phyloP scores from a whole-genome alignment of 2,113 vertebrate species.

The Cranoglanis bouderius region DNA sequence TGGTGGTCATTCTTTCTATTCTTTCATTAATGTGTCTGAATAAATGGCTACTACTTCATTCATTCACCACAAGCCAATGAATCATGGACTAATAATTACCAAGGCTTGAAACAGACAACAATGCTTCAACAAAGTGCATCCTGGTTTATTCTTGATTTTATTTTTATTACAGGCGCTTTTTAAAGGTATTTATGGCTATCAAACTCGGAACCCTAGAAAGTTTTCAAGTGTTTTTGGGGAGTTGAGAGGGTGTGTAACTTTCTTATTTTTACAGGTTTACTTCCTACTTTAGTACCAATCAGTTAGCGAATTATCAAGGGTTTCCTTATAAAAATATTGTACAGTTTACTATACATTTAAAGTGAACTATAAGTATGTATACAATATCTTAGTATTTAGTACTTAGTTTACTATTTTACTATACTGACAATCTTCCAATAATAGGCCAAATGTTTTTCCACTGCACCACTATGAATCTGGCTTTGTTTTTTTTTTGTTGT shows the following conservation, averaged over 20 bases:
- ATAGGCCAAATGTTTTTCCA: not conserved
- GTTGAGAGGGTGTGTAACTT: not conserved
- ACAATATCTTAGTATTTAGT: not conserved
- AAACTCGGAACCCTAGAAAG: not conserved
- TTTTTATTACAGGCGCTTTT: not conserved
- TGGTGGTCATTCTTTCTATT: not conserved
- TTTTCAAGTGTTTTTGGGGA: not conserved
- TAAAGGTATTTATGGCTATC: not conserved
- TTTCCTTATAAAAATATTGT: not conserved
- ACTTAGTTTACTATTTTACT: not conserved
- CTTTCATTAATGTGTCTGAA: not conserved
- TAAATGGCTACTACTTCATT: slow-evolving; percentile 8
- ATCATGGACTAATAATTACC: not conserved
- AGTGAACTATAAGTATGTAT: not conserved
- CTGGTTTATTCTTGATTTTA: not conserved
- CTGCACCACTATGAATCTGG: not conserved
- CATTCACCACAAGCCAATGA: not conserved
- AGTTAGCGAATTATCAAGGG: not conserved
- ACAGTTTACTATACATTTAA: not conserved
- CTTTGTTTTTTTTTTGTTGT: not conserved
- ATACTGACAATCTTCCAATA: not conserved
- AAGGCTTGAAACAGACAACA: not conserved
- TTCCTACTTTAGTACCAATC: not conserved
- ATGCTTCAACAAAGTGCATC: not conserved
- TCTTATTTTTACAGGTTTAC: not conserved